A percentile compares a stretch with the other conserved stretches of the same genome.
Evolutionary conservation across 2,888 invertebrate genomes (phyloP).

Genomic region (Lamellibrachia columna): DNA sequence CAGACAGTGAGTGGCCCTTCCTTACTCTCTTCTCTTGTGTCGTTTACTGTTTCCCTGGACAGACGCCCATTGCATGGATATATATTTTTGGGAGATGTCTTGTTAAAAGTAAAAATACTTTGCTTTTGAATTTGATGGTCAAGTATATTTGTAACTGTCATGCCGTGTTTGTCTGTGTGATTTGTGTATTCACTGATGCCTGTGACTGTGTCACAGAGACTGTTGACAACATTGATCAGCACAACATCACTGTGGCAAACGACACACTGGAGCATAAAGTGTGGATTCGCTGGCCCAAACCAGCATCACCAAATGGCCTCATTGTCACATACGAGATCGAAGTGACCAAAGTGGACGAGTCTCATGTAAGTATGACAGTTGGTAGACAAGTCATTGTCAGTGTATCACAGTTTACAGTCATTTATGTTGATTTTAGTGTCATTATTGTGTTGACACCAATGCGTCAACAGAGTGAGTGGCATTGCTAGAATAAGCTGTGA

Average conservation of each 20-base stretch:
- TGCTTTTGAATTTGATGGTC: too few relatives aligned
- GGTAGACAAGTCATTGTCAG: background rate
- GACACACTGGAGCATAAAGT: constrained; percentile 49
- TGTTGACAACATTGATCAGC: constrained; percentile 73
- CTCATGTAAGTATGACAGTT: constrained; percentile 29
- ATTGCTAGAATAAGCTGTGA: too few relatives aligned
- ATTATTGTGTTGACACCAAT: too few relatives aligned
- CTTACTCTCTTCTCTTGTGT: too few relatives aligned
- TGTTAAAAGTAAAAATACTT: too few relatives aligned
- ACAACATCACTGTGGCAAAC: constrained; percentile 41
- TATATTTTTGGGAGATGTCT: too few relatives aligned
- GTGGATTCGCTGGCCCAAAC: constrained; percentile 78
- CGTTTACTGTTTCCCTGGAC: too few relatives aligned
- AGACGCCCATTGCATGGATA: too few relatives aligned
- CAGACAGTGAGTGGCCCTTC: constrained; percentile 62
- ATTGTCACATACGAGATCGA: constrained; percentile 85
- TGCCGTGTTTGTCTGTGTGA: too few relatives aligned
- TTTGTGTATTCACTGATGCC: constrained; percentile 60
- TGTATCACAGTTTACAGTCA: background rate
- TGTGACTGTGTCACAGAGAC: constrained; percentile 41
- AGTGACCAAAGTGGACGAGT: constrained; percentile 27
- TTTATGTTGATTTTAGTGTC: background rate
- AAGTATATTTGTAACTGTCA: too few relatives aligned
- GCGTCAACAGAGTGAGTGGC: too few relatives aligned
- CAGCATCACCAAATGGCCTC: constrained; percentile 85